These are phyloP conservation scores for Campaea margaritaria DNA, from an alignment of 2,888 invertebrate genomes.

Conservation along the genomic window DNA sequence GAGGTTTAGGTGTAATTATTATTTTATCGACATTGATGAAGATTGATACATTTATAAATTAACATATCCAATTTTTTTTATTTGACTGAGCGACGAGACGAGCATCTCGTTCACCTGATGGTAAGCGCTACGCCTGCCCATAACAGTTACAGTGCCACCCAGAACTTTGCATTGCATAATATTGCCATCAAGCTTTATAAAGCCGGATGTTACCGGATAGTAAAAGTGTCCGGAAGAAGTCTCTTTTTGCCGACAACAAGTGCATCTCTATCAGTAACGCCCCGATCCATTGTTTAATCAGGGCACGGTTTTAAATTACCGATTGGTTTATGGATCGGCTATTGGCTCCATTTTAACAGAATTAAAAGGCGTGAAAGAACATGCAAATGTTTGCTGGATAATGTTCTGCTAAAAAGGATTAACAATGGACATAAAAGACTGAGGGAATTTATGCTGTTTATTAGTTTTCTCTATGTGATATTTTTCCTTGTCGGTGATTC, in stretches of 20 bases:
- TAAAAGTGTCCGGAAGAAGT: neutral
- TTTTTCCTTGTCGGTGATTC: too few species aligned
- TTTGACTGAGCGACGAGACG: too few species aligned
- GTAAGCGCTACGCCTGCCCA: too few species aligned
- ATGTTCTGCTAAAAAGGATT: conserved; percentile 15
- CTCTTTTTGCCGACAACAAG: conserved; percentile 5
- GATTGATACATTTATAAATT: neutral
- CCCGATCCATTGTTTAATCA: conserved; percentile 51
- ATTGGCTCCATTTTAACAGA: conserved; percentile 29
- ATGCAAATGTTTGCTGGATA: conserved; percentile 27
- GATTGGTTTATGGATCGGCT: conserved; percentile 20
- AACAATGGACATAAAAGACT: neutral
- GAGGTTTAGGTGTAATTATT: too few species aligned
- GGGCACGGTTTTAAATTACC: conserved; percentile 40
- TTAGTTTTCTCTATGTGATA: too few species aligned
- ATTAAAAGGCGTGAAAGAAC: conserved; percentile 28
- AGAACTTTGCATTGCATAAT: too few species aligned
- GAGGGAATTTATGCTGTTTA: neutral
- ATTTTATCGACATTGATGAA: too few species aligned
- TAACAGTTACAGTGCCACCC: too few species aligned
- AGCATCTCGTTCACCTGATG: too few species aligned
- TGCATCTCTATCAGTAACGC: conserved; percentile 23
- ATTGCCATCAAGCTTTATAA: too few species aligned
- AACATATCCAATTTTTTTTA: conserved; percentile 4
- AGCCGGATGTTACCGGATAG: too few species aligned